Evolutionary conservation across 2,888 invertebrate genomes (phyloP).

Genomic region (Heliconius ismenius): DNA sequence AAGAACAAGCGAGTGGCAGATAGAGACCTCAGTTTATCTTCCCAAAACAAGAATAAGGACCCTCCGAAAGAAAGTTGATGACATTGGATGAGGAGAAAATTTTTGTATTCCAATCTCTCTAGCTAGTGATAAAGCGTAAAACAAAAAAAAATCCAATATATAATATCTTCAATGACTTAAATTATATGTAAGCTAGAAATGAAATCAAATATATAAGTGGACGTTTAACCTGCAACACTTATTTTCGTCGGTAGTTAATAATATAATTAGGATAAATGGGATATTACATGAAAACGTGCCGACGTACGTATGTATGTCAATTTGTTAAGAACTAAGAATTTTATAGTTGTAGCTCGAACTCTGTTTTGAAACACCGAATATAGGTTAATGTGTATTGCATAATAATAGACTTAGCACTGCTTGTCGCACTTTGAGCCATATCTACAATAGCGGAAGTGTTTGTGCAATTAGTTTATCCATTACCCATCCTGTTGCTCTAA

Average conservation of each 20-base stretch:
- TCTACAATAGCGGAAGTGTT: slow-evolving; percentile 21
- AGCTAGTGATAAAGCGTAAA: too few relatives aligned
- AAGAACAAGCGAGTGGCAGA: too few relatives aligned
- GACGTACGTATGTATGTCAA: neutral
- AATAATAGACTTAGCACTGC: slow-evolving; percentile 15
- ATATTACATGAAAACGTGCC: neutral
- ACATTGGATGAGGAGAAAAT: too few relatives aligned
- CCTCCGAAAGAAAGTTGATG: too few relatives aligned
- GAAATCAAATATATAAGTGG: neutral
- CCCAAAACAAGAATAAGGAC: too few relatives aligned
- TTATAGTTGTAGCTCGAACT: slow-evolving; percentile 15
- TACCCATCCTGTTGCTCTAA: slow-evolving; percentile 5
- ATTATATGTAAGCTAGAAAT: neutral
- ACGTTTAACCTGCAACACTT: neutral
- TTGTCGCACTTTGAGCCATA: slow-evolving; percentile 23
- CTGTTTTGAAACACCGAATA: slow-evolving; percentile 20
- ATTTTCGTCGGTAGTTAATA: neutral
- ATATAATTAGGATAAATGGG: neutral
- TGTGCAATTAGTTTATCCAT: slow-evolving; percentile 15
- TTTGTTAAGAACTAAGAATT: slow-evolving; percentile 10
- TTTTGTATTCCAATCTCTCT: too few relatives aligned
- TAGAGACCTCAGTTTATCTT: too few relatives aligned
- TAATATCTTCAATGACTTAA: neutral
- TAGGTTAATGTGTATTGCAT: slow-evolving; percentile 25
- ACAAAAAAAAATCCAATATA: too few relatives aligned